These are phyloP conservation scores for Pteronura brasiliensis DNA, from an alignment of 2,113 vertebrate genomes.

Conservation along the genomic window DNA sequence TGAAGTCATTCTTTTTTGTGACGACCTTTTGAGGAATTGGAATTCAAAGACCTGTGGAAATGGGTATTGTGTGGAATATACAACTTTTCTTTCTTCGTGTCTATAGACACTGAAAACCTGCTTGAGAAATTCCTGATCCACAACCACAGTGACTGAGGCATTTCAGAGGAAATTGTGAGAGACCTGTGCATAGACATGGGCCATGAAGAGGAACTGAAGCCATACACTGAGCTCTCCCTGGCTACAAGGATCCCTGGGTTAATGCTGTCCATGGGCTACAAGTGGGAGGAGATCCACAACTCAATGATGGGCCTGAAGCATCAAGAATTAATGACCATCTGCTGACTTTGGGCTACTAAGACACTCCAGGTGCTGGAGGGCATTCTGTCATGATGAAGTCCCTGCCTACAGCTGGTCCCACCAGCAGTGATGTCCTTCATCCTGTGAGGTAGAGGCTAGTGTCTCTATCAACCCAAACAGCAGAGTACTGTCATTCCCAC, in stretches of 20 bases:
- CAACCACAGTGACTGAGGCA: background rate
- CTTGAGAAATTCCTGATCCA: background rate
- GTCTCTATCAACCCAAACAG: background rate
- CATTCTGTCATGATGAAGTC: background rate
- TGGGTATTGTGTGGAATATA: background rate
- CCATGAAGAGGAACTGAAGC: background rate
- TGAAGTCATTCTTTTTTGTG: background rate
- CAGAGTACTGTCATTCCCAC: background rate
- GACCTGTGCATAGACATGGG: background rate
- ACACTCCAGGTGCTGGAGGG: background rate
- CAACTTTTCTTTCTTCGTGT: background rate
- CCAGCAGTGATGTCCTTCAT: background rate
- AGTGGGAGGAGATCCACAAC: background rate
- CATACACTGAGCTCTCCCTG: background rate
- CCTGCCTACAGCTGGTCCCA: background rate
- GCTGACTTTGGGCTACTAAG: background rate
- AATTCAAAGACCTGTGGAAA: background rate
- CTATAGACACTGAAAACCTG: background rate
- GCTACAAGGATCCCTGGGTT: background rate
- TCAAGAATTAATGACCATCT: background rate
- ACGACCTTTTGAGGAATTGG: background rate
- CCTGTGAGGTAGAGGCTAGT: background rate
- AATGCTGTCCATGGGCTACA: background rate
- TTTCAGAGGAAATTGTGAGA: background rate
- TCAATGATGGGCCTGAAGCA: background rate